Percentiles rank a stretch among this genome's conserved stretches.
These are phyloP conservation scores for Sebastes jordani DNA, from an alignment of 2,797 vertebrate genomes.

Conservation along the genomic window DNA sequence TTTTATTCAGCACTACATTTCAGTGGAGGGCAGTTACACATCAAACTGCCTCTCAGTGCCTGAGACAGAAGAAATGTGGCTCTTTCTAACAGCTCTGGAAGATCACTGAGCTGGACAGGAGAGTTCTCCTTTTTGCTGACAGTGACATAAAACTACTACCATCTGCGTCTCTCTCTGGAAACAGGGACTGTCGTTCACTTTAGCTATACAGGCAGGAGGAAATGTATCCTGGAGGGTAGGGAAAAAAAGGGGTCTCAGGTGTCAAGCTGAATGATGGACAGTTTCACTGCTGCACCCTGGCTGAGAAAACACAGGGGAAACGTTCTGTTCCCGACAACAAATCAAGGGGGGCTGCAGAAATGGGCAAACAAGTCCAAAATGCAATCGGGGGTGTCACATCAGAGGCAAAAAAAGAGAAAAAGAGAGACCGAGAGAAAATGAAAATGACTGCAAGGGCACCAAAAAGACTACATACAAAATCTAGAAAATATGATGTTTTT, in stretches of 20 bases:
- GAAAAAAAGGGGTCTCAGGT: background rate
- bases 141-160: conserved; percentile 20
- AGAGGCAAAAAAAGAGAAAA: background rate
- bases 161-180: conserved; percentile 12
- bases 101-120: conserved; percentile 18
- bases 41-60: conserved; percentile 15
- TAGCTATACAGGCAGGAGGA: background rate
- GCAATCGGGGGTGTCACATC: conserved; percentile 9
- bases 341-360: conserved; percentile 15
- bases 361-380: conserved; percentile 18
- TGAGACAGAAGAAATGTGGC: background rate
- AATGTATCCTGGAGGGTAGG: conserved; percentile 9
- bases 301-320: conserved; percentile 12
- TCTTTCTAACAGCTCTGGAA: background rate
- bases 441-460: background rate
- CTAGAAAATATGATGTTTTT: background rate
- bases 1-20: conserved; percentile 4
- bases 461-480: background rate
- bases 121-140: conserved; percentile 22
- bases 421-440: background rate
- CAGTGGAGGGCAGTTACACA: background rate
- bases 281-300: conserved; percentile 10
- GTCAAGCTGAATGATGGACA: conserved; percentile 29
- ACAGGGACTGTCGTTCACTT: background rate
- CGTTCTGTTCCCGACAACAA: conserved; percentile 28